phyloP scores from a whole-genome alignment of 2,888 invertebrate genomes.

The Glyphotaelius pellucidus region DNA sequence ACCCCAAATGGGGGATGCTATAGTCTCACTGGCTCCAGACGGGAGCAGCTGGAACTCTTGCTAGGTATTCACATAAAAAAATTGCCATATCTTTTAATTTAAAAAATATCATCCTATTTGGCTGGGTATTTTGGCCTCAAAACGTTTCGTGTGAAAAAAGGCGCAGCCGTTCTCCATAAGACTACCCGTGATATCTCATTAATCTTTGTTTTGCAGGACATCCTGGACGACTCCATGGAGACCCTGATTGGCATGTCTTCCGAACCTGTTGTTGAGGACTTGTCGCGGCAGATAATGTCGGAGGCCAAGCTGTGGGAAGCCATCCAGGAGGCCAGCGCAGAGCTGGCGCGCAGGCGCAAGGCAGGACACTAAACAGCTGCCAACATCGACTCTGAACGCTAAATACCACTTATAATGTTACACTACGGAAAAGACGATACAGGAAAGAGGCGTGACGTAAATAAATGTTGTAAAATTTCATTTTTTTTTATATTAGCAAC shows the following conservation, averaged over 20 bases:
- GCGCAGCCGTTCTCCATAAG: too few relatives aligned
- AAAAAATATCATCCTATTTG: too few relatives aligned
- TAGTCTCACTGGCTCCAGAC: too few relatives aligned
- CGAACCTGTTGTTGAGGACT: slow-evolving; percentile 84
- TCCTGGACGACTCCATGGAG: slow-evolving; percentile 80
- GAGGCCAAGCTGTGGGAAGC: slow-evolving; percentile 89
- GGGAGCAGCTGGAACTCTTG: too few relatives aligned
- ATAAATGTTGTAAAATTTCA: background rate
- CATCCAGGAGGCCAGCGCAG: slow-evolving; percentile 86
- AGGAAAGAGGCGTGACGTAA: background rate
- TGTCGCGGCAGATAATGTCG: slow-evolving; percentile 87
- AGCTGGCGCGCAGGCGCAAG: slow-evolving; percentile 80
- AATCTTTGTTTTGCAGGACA: slow-evolving; percentile 65
- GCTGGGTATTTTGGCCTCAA: too few relatives aligned
- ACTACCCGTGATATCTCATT: background rate
- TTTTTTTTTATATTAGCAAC: background rate
- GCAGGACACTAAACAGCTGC: background rate
- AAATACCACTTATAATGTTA: background rate
- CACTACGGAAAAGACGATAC: background rate
- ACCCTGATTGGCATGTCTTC: slow-evolving; percentile 83
- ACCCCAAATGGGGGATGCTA: too few relatives aligned
- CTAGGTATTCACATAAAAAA: too few relatives aligned
- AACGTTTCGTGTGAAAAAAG: too few relatives aligned
- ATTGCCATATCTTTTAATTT: too few relatives aligned
- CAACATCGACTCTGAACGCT: background rate